These are phyloP conservation scores for Branchellion lobata DNA, from an alignment of 2,888 invertebrate species.

Conservation along the genomic window DNA sequence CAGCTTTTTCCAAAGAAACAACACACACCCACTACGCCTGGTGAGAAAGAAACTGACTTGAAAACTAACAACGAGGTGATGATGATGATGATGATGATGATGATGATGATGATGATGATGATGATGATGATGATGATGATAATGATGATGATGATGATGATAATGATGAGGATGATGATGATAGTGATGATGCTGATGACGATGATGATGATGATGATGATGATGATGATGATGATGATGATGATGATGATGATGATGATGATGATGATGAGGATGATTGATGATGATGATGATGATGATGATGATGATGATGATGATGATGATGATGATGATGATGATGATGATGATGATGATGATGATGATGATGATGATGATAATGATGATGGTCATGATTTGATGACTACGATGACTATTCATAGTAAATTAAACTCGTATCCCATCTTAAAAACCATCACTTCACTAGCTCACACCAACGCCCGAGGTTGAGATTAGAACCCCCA, in stretches of 20 bases:
- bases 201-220: constrained; percentile 42
- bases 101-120: constrained; percentile 18
- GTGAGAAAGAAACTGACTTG: too few relatives aligned
- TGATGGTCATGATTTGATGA: constrained; percentile 1
- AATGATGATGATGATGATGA: background rate
- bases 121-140: background rate
- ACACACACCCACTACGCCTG: too few relatives aligned
- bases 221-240: constrained; percentile 43
- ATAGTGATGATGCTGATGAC: constrained; percentile 17
- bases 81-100: constrained; percentile 25
- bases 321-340: constrained; percentile 32
- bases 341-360: constrained; percentile 34
- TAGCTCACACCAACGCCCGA: too few relatives aligned
- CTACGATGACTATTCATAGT: too few relatives aligned
- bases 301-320: constrained; percentile 40
- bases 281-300: constrained; percentile 40
- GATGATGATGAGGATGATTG: constrained; percentile 11
- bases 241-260: constrained; percentile 41
- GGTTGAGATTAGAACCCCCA: too few relatives aligned
- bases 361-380: background rate
- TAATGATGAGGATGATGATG: constrained; percentile 31
- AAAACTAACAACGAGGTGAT: too few relatives aligned
- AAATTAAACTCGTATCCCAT: too few relatives aligned
- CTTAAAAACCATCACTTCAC: too few relatives aligned
- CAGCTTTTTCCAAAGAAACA: too few relatives aligned